Conservation (phyloP, 1,140 invertebrate species). For the Bacillus rossius region DNA sequence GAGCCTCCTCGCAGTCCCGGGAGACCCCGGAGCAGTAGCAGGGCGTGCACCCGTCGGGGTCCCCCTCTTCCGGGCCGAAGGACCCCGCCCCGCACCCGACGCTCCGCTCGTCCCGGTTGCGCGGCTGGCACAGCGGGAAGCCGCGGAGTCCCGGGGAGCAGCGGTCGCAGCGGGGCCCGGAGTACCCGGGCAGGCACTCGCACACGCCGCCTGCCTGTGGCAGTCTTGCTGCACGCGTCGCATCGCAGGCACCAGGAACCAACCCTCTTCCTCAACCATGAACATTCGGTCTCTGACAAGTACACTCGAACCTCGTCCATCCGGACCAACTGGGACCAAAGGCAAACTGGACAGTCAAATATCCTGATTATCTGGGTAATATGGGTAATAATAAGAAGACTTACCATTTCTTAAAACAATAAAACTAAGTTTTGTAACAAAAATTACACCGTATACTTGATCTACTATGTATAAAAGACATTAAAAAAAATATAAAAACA, state of each 20-base stretch:
- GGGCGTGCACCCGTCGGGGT: conserved; percentile 74
- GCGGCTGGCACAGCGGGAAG: conserved; percentile 52
- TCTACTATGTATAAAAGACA: too few species aligned
- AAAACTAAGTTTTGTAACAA: too few species aligned
- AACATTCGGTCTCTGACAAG: too few species aligned
- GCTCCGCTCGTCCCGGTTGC: conserved; percentile 76
- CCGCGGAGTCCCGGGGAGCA: conserved; percentile 78
- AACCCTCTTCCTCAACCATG: not conserved
- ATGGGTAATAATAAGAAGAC: too few species aligned
- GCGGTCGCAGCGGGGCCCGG: conserved; percentile 72
- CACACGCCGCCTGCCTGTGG: conserved; percentile 63
- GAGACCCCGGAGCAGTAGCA: conserved; percentile 93
- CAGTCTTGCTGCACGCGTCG: not conserved
- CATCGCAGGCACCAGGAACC: not conserved
- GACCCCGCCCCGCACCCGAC: conserved; percentile 77
- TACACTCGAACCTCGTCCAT: too few species aligned
- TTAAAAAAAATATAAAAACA: too few species aligned
- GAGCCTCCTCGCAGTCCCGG: conserved; percentile 57
- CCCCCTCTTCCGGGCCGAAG: conserved; percentile 69
- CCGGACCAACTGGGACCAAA: too few species aligned
- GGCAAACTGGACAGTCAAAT: too few species aligned
- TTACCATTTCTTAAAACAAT: too few species aligned
- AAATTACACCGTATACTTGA: too few species aligned
- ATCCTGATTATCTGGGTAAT: too few species aligned
- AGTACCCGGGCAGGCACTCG: conserved; percentile 73